Percentiles rank a stretch among this genome's conserved stretches.
Conservation (phyloP, 2,113 vertebrate genomes). For the Vidua macroura region DNA sequence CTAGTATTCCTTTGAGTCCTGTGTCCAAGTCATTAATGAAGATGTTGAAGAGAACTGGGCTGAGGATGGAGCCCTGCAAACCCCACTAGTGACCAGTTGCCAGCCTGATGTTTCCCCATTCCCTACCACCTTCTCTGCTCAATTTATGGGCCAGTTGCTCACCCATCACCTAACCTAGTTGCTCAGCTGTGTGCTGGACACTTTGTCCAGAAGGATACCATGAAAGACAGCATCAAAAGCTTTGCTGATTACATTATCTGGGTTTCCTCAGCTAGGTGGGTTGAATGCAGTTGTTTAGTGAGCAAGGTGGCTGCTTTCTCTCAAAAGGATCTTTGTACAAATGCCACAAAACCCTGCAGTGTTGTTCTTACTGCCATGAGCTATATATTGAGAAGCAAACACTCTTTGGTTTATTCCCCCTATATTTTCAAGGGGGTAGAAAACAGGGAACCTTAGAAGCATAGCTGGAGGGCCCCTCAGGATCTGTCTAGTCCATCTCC, state of each 20-base stretch:
- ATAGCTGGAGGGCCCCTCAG: not conserved
- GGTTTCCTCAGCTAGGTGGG: not conserved
- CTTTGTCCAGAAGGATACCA: not conserved
- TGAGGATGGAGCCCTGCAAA: not conserved
- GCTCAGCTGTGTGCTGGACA: not conserved
- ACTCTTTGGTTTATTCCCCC: not conserved
- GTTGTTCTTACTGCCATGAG: not conserved
- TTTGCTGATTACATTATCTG: not conserved
- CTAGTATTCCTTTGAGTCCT: not conserved
- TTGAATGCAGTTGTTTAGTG: not conserved
- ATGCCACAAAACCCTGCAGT: not conserved
- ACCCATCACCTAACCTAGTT: not conserved
- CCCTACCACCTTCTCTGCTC: not conserved
- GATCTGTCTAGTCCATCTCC: not conserved
- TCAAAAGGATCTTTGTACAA: not conserved
- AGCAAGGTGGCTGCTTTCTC: not conserved
- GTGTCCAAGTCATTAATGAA: not conserved
- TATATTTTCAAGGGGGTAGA: not conserved
- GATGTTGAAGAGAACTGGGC: not conserved
- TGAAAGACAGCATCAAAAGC: not conserved
- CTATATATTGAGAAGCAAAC: not conserved
- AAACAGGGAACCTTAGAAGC: not conserved
- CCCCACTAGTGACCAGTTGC: not conserved
- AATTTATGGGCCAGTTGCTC: not conserved
- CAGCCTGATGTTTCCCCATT: not conserved